Percentiles rank a stretch among this genome's conserved stretches.
Evolutionary conservation across 2,113 vertebrate species (phyloP).

Genomic region (Brachyistius frenatus): DNA sequence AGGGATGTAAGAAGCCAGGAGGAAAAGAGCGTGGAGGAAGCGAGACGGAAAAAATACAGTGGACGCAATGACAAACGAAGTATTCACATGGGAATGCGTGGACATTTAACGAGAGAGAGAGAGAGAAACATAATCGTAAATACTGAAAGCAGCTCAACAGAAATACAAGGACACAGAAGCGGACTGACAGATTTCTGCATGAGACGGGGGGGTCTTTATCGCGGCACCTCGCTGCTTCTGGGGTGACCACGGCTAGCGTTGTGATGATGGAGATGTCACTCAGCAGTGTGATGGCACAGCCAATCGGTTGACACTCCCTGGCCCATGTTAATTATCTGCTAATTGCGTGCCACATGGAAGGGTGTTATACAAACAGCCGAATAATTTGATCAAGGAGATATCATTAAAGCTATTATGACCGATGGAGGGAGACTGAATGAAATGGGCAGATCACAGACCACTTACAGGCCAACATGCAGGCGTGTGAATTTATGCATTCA

Average conservation of each 20-base stretch:
- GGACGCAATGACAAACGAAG: neutral
- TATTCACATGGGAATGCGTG: neutral
- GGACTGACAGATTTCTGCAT: conserved; percentile 3
- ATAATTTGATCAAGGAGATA: conserved; percentile 72
- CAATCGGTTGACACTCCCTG: conserved; percentile 74
- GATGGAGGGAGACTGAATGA: conserved; percentile 14
- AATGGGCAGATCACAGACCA: conserved; percentile 3
- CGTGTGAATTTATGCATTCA: neutral
- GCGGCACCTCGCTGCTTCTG: neutral
- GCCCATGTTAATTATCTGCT: conserved; percentile 72
- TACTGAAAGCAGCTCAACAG: neutral
- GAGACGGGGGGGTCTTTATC: neutral
- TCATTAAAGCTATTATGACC: conserved; percentile 66
- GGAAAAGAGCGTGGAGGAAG: too few relatives aligned
- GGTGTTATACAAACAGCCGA: conserved; percentile 71
- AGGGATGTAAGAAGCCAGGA: neutral
- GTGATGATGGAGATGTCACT: conserved; percentile 73
- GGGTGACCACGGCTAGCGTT: conserved; percentile 9
- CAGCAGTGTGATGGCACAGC: conserved; percentile 59
- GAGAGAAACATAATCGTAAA: neutral
- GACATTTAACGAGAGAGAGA: conserved; percentile 1
- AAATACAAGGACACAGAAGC: conserved; percentile 2
- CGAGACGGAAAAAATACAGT: too few relatives aligned
- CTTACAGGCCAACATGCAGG: conserved; percentile 9
- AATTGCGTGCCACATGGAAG: conserved; percentile 72